Base-by-base conservation (phyloP, 2,797 vertebrate species). In the Tolypeutes matacus region DNA sequence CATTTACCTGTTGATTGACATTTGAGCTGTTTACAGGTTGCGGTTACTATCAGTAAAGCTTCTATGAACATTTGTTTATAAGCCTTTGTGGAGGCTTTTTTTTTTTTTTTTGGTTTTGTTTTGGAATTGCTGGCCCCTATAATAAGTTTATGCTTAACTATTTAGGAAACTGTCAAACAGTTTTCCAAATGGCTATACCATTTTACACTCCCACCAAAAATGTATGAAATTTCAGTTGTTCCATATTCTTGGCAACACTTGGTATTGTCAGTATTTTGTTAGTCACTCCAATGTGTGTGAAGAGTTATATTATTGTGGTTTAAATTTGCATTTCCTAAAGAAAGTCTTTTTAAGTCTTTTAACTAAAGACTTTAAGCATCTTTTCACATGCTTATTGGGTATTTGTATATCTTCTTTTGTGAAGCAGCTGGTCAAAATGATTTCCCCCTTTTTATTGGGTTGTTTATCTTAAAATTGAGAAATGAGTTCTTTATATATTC, bases 251-350 rank as follows among this genome's bases (percentile, higher is more conserved):
- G 11, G 36, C 7, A 51, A 20, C 17, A 39, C 36, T 62, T 83
- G 12, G 34, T 60, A 25, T 62, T 95, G 15, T 70, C 34, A 76
- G 23, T 77, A 21, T 62, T 91, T 95, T 95, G 82, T 77, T 25
- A 46, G 46, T 21, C 36, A 9, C 29, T 77, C 34, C 46, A 72
- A 64, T 83, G 4, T 95, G 9, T 82, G n/a, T 76, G n/a, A 82
- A 23, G 21, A 77, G 51, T 31, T 36, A 49, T 65, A 10, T 67
- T 46, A 67, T 67, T 72, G 21, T 42, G 21, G 39, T 62, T 89
- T 77, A 84, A 89, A 70, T 92, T 67, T 86, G 6, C 27, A 87
- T 87, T 95, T 82, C n/a, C 27, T n/a, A n/a, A n/a, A n/a, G n/a
- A n/a, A n/a, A n/a, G n/a, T n/a, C n/a, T n/a, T n/a, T n/a, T n/a